Conservation (phyloP, 2,797 vertebrate genomes). For the Lepilemur ruficaudatus region DNA sequence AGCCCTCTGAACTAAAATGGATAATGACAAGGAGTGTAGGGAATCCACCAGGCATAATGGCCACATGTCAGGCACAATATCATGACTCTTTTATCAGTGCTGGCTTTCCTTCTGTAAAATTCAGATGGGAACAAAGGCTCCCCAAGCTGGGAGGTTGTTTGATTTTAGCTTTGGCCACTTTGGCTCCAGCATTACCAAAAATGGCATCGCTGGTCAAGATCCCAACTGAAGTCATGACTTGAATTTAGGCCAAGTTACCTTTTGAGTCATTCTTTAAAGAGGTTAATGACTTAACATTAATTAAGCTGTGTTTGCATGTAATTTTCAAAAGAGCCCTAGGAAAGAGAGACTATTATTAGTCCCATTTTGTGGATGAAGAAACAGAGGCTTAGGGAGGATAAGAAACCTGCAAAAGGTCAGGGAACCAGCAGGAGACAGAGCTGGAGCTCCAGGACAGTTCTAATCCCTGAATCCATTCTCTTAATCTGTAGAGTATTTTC, state of each 20-base stretch:
- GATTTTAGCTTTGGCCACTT: not conserved
- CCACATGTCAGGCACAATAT: fast-evolving
- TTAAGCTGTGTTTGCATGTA: not conserved
- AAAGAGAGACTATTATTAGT: constrained; percentile 20
- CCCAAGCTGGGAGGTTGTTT: not conserved
- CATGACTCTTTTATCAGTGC: not conserved
- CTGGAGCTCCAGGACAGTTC: not conserved
- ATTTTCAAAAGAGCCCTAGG: constrained; percentile 36
- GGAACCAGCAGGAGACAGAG: not conserved
- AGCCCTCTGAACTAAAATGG: not conserved
- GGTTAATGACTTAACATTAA: constrained; percentile 5
- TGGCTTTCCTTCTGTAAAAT: not conserved
- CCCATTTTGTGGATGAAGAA: constrained; percentile 27
- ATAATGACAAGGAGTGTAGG: not conserved
- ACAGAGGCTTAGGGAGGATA: not conserved
- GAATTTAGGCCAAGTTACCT: constrained; percentile 12
- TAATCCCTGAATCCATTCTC: not conserved
- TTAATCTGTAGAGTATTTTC: not conserved
- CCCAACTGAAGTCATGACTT: not conserved
- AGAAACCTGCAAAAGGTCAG: not conserved
- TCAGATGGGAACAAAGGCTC: not conserved
- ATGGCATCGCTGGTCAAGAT: not conserved
- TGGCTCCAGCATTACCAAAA: not conserved
- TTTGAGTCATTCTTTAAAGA: not conserved
- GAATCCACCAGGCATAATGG: not conserved